A percentile compares a stretch with the other conserved stretches of the same genome.
Conservation (phyloP, 1,140 invertebrate genomes). For the Cherax quadricarinatus region DNA sequence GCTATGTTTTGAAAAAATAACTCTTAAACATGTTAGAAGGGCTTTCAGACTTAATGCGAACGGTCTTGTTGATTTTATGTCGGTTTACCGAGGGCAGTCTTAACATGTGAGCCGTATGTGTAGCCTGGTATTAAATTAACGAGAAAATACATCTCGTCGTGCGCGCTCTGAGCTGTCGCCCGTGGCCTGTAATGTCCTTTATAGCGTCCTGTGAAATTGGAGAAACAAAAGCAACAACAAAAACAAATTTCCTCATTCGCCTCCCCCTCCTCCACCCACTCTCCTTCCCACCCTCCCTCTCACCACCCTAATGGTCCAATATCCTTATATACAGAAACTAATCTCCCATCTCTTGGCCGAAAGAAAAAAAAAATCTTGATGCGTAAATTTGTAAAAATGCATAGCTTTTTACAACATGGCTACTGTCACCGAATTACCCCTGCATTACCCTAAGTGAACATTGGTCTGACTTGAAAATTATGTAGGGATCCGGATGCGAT, state of each 20-base stretch:
- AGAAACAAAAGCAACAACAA: slow-evolving; percentile 3
- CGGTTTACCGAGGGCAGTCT: not conserved
- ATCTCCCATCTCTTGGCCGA: slow-evolving; percentile 1
- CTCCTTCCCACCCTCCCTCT: no score
- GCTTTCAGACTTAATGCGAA: not conserved
- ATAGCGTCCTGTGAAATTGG: slow-evolving; percentile 28
- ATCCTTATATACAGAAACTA: slow-evolving; percentile 29
- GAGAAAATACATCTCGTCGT: slow-evolving; percentile 9
- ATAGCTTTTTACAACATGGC: slow-evolving; percentile 31
- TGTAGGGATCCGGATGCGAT: slow-evolving; percentile 33
- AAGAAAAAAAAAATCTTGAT: slow-evolving; percentile 14
- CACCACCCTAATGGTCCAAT: not conserved
- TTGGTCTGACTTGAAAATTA: slow-evolving; percentile 51
- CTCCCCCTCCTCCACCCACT: not conserved
- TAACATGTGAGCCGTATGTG: slow-evolving; percentile 25
- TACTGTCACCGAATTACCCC: slow-evolving; percentile 53
- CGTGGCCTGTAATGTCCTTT: slow-evolving; percentile 7
- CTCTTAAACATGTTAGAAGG: not conserved
- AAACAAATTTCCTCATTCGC: not conserved
- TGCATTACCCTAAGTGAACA: slow-evolving; percentile 62
- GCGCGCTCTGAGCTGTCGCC: not conserved
- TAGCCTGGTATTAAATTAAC: slow-evolving; percentile 37
- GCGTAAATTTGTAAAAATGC: slow-evolving; percentile 29
- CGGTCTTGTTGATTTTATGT: not conserved
- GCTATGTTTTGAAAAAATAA: slow-evolving; percentile 19